Conservation (phyloP, 2,888 invertebrate species). For the Protophormia terraenovae region DNA sequence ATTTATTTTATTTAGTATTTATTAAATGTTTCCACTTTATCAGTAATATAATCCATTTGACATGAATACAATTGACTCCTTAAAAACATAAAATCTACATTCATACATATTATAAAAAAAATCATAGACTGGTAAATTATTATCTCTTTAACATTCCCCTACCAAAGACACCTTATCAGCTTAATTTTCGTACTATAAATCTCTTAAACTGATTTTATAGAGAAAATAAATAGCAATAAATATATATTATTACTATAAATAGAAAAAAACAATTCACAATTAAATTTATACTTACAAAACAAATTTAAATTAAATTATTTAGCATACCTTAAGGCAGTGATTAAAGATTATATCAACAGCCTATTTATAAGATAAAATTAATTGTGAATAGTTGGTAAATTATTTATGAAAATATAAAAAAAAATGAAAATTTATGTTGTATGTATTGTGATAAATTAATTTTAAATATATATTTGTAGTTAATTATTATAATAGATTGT, state of each 20-base stretch:
- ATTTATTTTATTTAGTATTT: no score
- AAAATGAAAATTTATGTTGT: constrained; percentile 37
- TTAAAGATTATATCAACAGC: no score
- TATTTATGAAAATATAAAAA: not conserved
- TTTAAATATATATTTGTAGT: constrained; percentile 47
- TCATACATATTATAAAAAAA: no score
- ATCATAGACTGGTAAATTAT: not conserved
- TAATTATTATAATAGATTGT: constrained; percentile 34
- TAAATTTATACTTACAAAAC: not conserved
- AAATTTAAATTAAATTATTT: no score
- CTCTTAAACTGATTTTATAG: not conserved
- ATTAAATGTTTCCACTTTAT: no score
- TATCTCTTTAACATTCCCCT: not conserved
- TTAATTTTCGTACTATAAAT: not conserved
- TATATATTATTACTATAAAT: not conserved
- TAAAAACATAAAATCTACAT: no score
- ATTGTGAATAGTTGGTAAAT: not conserved
- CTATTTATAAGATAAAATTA: not conserved
- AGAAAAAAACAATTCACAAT: not conserved
- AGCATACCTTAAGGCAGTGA: not conserved
- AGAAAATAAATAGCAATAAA: constrained; percentile 4
- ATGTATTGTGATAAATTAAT: constrained; percentile 55
- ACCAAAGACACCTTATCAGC: not conserved
- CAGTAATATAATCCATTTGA: no score
- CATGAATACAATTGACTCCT: no score